Evolutionary conservation across 2,888 invertebrate species (phyloP).

Genomic region (Congeria kusceri): DNA sequence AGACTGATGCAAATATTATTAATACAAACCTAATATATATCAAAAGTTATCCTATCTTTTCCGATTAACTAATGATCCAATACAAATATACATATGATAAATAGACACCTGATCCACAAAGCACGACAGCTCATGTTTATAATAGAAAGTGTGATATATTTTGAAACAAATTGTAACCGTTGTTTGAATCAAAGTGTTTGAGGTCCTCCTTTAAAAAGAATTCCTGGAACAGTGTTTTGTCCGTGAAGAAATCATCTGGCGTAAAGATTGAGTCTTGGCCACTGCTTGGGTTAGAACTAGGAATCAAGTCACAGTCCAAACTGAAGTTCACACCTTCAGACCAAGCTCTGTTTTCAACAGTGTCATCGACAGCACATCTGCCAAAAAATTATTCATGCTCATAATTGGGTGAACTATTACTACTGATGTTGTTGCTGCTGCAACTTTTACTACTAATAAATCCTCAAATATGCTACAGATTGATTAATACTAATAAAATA

Average conservation of each 20-base stretch:
- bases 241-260: conserved; percentile 25
- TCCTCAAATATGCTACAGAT: no score
- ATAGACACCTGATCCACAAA: no score
- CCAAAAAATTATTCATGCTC: not conserved
- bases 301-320: conserved; percentile 49
- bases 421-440: no score
- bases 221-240: conserved; percentile 36
- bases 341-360: conserved; percentile 2
- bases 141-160: no score
- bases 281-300: conserved; percentile 54
- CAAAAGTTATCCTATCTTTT: not conserved
- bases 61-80: no score
- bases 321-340: conserved; percentile 40
- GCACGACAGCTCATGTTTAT: no score
- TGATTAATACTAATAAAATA: no score
- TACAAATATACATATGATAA: no score
- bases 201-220: conserved; percentile 41
- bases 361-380: conserved; percentile 8
- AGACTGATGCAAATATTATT: no score
- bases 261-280: conserved; percentile 24
- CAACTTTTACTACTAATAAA: no score
- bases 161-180: no score
- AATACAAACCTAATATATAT: not conserved
- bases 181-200: not conserved
- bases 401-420: no score